phyloP scores from a whole-genome alignment of 1,140 invertebrate genomes.

The Tetragnatha versicolor region DNA sequence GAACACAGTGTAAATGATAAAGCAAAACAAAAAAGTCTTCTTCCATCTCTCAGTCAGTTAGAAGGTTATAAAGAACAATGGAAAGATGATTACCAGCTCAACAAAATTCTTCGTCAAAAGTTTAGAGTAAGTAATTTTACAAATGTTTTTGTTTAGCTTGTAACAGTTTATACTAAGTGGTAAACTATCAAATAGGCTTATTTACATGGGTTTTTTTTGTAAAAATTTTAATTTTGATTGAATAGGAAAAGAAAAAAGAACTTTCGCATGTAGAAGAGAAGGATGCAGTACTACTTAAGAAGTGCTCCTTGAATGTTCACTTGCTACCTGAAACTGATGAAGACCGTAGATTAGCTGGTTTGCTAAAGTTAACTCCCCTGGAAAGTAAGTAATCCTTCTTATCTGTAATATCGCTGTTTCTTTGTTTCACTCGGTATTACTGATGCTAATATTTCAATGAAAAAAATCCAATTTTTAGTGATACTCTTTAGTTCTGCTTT shows the following conservation, averaged over 20 bases:
- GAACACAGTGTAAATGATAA: slow-evolving; percentile 89
- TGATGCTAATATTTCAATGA: too few relatives aligned
- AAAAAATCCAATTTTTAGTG: too few relatives aligned
- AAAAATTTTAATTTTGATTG: not conserved
- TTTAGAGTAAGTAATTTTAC: slow-evolving; percentile 75
- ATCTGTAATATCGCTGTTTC: too few relatives aligned
- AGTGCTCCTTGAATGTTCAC: slow-evolving; percentile 78
- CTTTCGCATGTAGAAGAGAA: slow-evolving; percentile 71
- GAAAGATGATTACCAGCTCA: slow-evolving; percentile 91
- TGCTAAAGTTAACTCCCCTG: slow-evolving; percentile 73
- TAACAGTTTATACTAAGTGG: not conserved
- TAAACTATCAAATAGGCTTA: not conserved
- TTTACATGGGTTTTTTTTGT: not conserved
- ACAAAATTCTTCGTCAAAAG: slow-evolving; percentile 78
- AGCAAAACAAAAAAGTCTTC: slow-evolving; percentile 73
- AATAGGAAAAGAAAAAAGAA: slow-evolving; percentile 71
- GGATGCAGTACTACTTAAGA: slow-evolving; percentile 78
- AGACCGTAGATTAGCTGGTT: slow-evolving; percentile 78
- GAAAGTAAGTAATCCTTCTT: too few relatives aligned
- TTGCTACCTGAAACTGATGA: slow-evolving; percentile 77
- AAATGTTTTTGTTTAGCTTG: not conserved
- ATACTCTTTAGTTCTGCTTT: too few relatives aligned
- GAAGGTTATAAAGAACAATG: slow-evolving; percentile 81
- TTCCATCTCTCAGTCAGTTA: slow-evolving; percentile 76
- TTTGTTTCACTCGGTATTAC: too few relatives aligned